A percentile compares a stretch with the other conserved stretches of the same genome.
Evolutionary conservation across 2,888 invertebrate genomes (phyloP).

Genomic region (Cryptocephalus moraei): DNA sequence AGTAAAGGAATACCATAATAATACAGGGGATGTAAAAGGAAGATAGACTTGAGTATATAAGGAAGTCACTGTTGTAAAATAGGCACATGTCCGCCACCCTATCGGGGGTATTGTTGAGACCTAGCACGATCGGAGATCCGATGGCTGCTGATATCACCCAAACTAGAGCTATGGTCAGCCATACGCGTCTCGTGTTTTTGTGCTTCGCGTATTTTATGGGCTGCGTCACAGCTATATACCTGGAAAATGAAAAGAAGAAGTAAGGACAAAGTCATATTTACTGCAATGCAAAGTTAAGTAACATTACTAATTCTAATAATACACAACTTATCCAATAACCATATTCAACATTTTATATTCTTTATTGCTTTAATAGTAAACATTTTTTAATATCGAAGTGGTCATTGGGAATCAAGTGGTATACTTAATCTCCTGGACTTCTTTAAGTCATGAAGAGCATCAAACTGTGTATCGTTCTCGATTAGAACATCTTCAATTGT

Average conservation of each 20-base stretch:
- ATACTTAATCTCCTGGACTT: no score
- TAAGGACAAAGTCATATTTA: no score
- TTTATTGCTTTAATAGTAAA: no score
- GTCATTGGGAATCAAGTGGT: no score
- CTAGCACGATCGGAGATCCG: conserved; percentile 91
- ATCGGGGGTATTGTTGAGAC: conserved; percentile 87
- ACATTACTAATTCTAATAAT: no score
- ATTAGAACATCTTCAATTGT: no score
- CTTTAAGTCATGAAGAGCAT: no score
- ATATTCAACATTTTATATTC: no score
- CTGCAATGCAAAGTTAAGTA: no score
- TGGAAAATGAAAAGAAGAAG: conserved; percentile 42
- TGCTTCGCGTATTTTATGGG: conserved; percentile 99
- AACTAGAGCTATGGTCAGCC: conserved; percentile 87
- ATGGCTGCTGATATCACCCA: conserved; percentile 95
- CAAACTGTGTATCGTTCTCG: no score
- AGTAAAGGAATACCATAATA: conserved; percentile 96
- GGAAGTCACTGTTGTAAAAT: conserved; percentile 97
- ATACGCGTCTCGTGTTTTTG: conserved; percentile 90
- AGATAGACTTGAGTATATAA: conserved; percentile 93
- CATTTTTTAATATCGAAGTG: no score
- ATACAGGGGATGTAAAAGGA: conserved; percentile 99
- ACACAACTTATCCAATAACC: no score
- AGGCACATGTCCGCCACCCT: conserved; percentile 77
- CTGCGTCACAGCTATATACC: conserved; percentile 97